A percentile compares a stretch with the other conserved stretches of the same genome.
These are phyloP conservation scores for Mythimna lalbum DNA, from an alignment of 2,888 invertebrate species.

Conservation along the genomic window DNA sequence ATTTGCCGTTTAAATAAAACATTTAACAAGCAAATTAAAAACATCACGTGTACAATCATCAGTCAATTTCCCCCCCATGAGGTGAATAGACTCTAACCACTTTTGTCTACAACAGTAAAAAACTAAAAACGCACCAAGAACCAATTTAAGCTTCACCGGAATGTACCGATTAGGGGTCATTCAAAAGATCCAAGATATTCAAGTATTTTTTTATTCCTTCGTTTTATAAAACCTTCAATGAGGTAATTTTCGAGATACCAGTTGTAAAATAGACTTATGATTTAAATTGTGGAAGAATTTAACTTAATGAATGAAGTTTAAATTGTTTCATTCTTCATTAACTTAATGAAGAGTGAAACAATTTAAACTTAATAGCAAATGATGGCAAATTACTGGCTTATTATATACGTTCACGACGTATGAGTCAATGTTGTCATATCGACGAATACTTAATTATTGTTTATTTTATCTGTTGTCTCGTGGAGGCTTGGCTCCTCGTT, in stretches of 20 bases:
- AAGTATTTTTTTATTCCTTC: too few relatives aligned
- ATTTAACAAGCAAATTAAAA: not conserved
- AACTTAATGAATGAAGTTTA: too few relatives aligned
- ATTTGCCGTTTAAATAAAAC: conserved; percentile 2
- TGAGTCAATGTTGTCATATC: conserved; percentile 55
- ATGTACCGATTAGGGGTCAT: not conserved
- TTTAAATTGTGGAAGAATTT: too few relatives aligned
- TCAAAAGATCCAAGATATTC: not conserved
- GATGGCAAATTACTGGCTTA: conserved; percentile 20
- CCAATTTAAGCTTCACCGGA: not conserved
- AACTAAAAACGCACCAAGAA: conserved; percentile 1
- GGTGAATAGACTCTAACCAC: conserved; percentile 28
- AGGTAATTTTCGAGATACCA: not conserved
- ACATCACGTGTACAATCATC: not conserved
- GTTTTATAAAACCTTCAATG: not conserved
- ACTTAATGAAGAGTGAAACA: too few relatives aligned
- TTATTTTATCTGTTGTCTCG: conserved; percentile 46
- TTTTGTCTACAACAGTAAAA: conserved; percentile 13
- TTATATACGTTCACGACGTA: conserved; percentile 16
- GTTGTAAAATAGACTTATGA: not conserved
- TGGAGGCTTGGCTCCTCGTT: conserved; percentile 70
- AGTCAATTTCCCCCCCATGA: conserved; percentile 1
- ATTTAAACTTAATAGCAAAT: not conserved
- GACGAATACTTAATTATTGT: conserved; percentile 38
- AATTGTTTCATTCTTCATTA: too few relatives aligned